Conservation (phyloP, 1,140 invertebrate genomes). For the Drosophila repleta region DNA sequence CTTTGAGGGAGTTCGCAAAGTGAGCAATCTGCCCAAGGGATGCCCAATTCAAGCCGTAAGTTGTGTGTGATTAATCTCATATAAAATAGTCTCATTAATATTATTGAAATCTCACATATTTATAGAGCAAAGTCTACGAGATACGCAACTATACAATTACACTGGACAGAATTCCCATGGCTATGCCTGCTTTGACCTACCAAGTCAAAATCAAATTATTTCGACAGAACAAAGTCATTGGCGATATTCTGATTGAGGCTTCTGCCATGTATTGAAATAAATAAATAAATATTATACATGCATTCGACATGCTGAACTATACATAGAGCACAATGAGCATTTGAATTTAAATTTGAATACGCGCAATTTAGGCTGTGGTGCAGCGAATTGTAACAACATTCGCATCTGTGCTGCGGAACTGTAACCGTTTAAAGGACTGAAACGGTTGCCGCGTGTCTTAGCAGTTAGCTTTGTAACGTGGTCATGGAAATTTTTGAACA, state of each 20-base stretch:
- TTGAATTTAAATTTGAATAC: not conserved
- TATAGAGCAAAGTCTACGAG: constrained; percentile 14
- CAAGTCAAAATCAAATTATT: not conserved
- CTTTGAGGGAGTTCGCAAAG: not conserved
- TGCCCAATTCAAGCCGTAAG: constrained; percentile 23
- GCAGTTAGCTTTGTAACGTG: not conserved
- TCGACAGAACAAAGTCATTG: not conserved
- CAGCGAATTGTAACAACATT: not conserved
- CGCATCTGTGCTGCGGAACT: not conserved
- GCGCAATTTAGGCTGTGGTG: not conserved
- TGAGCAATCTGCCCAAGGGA: constrained; percentile 14
- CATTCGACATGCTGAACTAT: no score
- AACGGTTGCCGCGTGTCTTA: not conserved
- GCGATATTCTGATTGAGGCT: not conserved
- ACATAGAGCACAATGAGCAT: no score
- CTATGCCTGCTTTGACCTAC: not conserved
- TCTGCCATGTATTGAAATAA: not conserved
- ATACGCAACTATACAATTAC: constrained; percentile 33
- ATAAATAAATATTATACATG: not conserved
- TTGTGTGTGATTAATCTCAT: not conserved
- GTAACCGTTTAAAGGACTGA: not conserved
- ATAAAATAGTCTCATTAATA: no score
- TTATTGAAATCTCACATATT: not conserved
- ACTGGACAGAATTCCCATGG: constrained; percentile 16
- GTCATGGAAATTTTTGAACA: not conserved